Percentiles rank a stretch among this genome's conserved stretches.
phyloP scores from a whole-genome alignment of 1,140 invertebrate genomes.

The Conus ventricosus region DNA sequence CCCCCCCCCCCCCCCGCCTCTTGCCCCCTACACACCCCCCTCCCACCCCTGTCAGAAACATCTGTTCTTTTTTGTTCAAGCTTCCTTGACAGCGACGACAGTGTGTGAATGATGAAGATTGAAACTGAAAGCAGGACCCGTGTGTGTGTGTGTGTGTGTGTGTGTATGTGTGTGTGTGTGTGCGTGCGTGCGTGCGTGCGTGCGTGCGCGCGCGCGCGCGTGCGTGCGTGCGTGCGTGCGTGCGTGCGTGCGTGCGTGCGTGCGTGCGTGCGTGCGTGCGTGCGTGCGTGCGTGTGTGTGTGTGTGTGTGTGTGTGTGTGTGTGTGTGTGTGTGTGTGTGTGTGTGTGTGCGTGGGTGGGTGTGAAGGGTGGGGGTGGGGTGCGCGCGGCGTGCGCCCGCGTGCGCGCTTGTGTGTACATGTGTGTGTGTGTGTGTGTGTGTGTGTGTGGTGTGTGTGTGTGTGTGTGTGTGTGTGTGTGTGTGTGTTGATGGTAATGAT shows the following conservation, averaged over 20 bases:
- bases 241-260: slow-evolving; percentile 6
- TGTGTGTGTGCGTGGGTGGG: no score
- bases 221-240: not conserved
- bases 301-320: slow-evolving; percentile 1
- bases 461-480: no score
- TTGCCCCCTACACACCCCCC: no score
- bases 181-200: slow-evolving; percentile 5
- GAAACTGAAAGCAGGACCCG: not conserved
- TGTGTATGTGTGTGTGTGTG: slow-evolving; percentile 10
- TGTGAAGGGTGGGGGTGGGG: no score
- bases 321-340: no score
- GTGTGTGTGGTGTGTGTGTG: no score
- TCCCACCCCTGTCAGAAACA: not conserved
- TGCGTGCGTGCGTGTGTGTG: slow-evolving; percentile 18
- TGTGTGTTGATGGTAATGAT: no score
- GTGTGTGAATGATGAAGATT: not conserved
- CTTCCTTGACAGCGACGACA: not conserved
- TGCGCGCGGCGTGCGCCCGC: no score
- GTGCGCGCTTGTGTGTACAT: no score
- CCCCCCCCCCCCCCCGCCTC: no score
- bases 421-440: no score
- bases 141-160: slow-evolving; percentile 19
- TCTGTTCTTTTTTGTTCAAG: not conserved
- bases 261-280: slow-evolving; percentile 8
- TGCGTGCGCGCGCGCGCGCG: not conserved